Conservation (phyloP, 2,113 vertebrate genomes). For the Abramis brama region DNA sequence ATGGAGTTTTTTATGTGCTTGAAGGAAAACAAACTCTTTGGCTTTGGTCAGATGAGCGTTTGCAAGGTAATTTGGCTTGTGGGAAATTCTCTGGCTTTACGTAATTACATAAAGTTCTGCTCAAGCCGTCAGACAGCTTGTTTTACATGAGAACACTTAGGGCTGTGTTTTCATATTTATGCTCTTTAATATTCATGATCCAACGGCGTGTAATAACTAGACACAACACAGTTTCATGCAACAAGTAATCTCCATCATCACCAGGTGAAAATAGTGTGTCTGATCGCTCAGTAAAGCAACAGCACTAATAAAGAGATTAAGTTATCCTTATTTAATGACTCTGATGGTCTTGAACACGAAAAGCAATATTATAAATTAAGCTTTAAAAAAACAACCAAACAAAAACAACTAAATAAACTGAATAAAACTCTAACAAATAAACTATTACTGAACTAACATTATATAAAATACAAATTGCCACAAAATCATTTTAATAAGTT, state of each 20-base stretch:
- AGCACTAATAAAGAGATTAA: not conserved
- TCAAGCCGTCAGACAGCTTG: not conserved
- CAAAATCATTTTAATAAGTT: no score
- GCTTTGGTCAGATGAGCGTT: not conserved
- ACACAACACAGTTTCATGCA: not conserved
- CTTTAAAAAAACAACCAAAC: no score
- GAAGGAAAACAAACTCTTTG: not conserved
- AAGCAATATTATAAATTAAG: not conserved
- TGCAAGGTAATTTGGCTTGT: not conserved
- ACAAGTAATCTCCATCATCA: not conserved
- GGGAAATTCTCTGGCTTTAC: not conserved
- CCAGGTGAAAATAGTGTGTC: not conserved
- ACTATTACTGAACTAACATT: no score
- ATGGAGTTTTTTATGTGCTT: not conserved
- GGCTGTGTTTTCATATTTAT: not conserved
- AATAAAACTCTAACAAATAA: no score
- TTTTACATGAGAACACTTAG: not conserved
- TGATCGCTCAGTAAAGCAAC: not conserved
- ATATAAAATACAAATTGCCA: no score
- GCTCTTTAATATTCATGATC: constrained; percentile 2
- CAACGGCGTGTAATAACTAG: not conserved
- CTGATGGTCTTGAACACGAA: not conserved
- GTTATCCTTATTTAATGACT: not conserved
- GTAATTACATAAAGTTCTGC: not conserved
- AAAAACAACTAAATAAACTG: no score